Conservation (phyloP, 2,888 invertebrate genomes). For the Hypselothyrea guttata region DNA sequence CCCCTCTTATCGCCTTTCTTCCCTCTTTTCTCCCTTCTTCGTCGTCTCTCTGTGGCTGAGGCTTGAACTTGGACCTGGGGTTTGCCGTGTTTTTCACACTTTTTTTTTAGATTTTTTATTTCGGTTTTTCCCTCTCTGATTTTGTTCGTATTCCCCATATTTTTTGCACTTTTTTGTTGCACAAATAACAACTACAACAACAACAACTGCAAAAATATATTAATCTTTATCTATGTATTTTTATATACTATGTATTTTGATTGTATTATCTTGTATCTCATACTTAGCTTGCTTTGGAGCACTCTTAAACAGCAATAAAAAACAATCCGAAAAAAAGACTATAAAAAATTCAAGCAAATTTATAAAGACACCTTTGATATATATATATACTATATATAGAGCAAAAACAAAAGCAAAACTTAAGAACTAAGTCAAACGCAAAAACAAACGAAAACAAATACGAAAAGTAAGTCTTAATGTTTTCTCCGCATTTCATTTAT, state of each 20-base stretch:
- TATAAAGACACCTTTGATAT: constrained; percentile 43
- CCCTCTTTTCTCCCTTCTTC: background rate
- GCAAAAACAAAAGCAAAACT: constrained; percentile 35
- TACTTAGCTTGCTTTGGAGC: constrained; percentile 83
- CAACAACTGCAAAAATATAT: too few species aligned
- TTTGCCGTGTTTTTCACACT: constrained; percentile 3
- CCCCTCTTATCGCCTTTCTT: background rate
- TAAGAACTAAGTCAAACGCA: constrained; percentile 63
- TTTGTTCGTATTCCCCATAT: constrained; percentile 11
- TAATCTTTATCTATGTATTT: constrained; percentile 34
- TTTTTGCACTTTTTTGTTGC: constrained; percentile 39
- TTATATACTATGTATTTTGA: constrained; percentile 75
- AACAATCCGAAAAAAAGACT: constrained; percentile 46
- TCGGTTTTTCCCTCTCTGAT: constrained; percentile 4
- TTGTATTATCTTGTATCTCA: constrained; percentile 81
- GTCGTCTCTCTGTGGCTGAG: constrained; percentile 12
- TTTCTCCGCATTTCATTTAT: constrained; percentile 56
- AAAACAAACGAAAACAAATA: constrained; percentile 50
- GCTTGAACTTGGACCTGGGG: constrained; percentile 36
- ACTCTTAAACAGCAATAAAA: constrained; percentile 78
- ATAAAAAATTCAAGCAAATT: constrained; percentile 54
- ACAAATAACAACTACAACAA: constrained; percentile 27
- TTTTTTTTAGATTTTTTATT: constrained; percentile 1
- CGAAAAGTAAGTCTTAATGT: constrained; percentile 75
- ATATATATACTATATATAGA: constrained; percentile 43